Conservation (phyloP, 1,140 invertebrate species). For the Apocrypta bakeri region DNA sequence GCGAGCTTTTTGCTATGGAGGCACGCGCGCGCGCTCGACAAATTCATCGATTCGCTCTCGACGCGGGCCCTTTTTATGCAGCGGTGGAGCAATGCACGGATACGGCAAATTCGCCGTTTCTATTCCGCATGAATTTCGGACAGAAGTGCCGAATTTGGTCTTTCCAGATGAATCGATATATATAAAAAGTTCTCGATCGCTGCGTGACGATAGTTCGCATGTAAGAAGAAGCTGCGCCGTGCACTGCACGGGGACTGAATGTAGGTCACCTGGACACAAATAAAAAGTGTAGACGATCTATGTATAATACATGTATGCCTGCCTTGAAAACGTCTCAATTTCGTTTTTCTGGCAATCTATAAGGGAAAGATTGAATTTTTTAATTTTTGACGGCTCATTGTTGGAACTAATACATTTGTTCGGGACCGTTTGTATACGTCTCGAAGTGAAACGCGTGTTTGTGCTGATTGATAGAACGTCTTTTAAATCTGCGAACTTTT, state of each 20-base stretch:
- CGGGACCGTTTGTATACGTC: too few species aligned
- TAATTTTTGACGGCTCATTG: too few species aligned
- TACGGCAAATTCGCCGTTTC: conserved; percentile 35
- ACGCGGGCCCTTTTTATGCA: conserved; percentile 11
- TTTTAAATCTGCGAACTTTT: neutral
- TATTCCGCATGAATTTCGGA: conserved; percentile 36
- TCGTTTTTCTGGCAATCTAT: neutral
- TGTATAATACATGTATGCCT: neutral
- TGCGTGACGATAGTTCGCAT: neutral
- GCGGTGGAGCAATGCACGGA: neutral
- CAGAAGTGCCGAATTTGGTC: conserved; percentile 6
- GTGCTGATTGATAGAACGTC: neutral
- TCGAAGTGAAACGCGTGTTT: neutral
- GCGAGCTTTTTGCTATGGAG: conserved; percentile 25
- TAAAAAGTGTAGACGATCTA: conserved; percentile 30
- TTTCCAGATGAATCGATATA: conserved; percentile 1
- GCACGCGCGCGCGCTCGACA: conserved; percentile 5
- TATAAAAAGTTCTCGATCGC: neutral
- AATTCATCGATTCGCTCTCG: conserved; percentile 39
- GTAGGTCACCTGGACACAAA: conserved; percentile 34
- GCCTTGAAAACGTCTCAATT: neutral
- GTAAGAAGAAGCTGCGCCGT: too few species aligned
- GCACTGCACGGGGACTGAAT: neutral
- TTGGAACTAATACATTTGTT: too few species aligned
- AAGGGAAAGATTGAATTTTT: neutral